These are phyloP conservation scores for Lepidostoma basale DNA, from an alignment of 1,140 invertebrate genomes.

Conservation along the genomic window DNA sequence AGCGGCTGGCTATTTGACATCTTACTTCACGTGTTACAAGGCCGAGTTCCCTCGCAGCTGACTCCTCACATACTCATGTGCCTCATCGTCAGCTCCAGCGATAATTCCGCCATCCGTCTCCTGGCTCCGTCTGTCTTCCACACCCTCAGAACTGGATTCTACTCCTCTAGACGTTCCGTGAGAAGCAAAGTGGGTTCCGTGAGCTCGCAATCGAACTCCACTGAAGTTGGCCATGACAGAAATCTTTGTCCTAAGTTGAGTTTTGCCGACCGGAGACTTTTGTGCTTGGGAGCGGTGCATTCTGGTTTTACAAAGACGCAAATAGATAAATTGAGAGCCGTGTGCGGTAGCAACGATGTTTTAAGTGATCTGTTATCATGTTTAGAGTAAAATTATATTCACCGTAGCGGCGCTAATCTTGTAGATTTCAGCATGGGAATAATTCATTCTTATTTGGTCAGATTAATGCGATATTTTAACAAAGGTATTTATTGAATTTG, in stretches of 20 bases:
- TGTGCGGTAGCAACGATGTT: slow-evolving; percentile 51
- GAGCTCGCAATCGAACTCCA: not conserved
- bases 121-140: slow-evolving; percentile 49
- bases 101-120: slow-evolving; percentile 50
- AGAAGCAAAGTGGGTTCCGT: not conserved
- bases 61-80: slow-evolving; percentile 52
- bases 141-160: slow-evolving; percentile 50
- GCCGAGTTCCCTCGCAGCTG: slow-evolving; percentile 50
- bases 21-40: slow-evolving; percentile 53
- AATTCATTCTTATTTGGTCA: too few species aligned
- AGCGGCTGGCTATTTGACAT: slow-evolving; percentile 61
- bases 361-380: slow-evolving; percentile 52
- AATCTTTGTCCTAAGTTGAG: slow-evolving; percentile 46
- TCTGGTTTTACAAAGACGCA: slow-evolving; percentile 53
- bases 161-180: slow-evolving; percentile 28
- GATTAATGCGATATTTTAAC: too few species aligned
- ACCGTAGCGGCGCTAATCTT: too few species aligned
- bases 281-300: slow-evolving; percentile 54
- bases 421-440: too few species aligned
- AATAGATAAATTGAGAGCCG: slow-evolving; percentile 52
- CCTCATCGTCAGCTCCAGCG: slow-evolving; percentile 53
- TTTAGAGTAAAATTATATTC: slow-evolving; percentile 38
- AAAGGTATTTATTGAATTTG: too few species aligned
- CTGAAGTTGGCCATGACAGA: slow-evolving; percentile 35
- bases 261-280: slow-evolving; percentile 53